A percentile compares a stretch with the other conserved stretches of the same genome.
phyloP scores from a whole-genome alignment of 2,888 invertebrate genomes.

The Callyntrura guangdongensis region DNA sequence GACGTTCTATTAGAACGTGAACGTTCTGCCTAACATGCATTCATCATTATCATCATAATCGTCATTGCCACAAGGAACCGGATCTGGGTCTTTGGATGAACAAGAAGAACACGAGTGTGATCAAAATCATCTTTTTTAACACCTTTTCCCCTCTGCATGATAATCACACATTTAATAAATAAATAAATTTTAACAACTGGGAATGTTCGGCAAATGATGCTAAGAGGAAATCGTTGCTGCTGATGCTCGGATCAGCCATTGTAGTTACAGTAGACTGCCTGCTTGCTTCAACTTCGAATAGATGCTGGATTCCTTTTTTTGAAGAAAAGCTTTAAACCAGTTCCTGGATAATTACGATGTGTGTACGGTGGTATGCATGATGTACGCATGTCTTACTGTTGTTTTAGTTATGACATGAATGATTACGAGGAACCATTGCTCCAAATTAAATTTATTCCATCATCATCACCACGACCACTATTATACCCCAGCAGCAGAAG shows the following conservation, averaged over 20 bases:
- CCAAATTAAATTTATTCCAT: slow-evolving; percentile 48
- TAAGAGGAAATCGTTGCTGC: slow-evolving; percentile 15
- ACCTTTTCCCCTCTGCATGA: slow-evolving; percentile 34
- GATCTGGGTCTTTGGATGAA: slow-evolving; percentile 56
- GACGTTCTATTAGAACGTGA: neutral
- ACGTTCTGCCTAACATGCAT: slow-evolving; percentile 20
- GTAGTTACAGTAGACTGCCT: too few relatives aligned
- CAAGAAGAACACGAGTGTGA: slow-evolving; percentile 31
- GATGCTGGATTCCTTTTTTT: slow-evolving; percentile 1
- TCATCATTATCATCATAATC: slow-evolving; percentile 41
- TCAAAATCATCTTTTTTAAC: slow-evolving; percentile 58
- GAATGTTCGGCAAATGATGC: neutral
- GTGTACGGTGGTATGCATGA: neutral
- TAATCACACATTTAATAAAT: slow-evolving; percentile 56
- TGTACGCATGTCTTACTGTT: neutral
- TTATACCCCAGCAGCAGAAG: slow-evolving; percentile 22
- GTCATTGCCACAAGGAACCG: slow-evolving; percentile 57
- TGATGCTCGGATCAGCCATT: neutral
- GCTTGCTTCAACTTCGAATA: too few relatives aligned
- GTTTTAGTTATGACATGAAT: neutral
- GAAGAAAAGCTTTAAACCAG: slow-evolving; percentile 38
- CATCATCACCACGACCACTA: neutral
- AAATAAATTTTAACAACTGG: slow-evolving; percentile 22
- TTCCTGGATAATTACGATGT: slow-evolving; percentile 12
- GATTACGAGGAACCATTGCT: slow-evolving; percentile 22